phyloP scores from a whole-genome alignment of 1,140 invertebrate species.

The Paracyclopina nana region DNA sequence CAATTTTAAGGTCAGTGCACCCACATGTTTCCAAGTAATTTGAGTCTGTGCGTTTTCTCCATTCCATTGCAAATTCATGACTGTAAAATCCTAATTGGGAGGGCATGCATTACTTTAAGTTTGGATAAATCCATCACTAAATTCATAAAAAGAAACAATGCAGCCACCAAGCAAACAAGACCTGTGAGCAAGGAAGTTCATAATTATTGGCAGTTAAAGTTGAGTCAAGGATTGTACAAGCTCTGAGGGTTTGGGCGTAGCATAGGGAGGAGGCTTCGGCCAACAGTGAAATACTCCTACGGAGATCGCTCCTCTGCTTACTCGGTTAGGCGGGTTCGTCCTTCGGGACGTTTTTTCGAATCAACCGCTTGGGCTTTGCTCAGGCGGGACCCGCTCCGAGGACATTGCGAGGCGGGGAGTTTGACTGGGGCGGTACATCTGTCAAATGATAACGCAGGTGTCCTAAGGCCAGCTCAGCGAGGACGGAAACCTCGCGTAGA shows the following conservation, averaged over 20 bases:
- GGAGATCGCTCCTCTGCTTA: no score
- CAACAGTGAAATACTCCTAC: no score
- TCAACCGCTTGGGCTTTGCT: background rate
- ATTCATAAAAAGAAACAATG: slow-evolving; percentile 45
- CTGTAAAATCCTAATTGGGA: no score
- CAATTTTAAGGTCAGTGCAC: no score
- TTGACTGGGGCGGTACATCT: slow-evolving; percentile 64
- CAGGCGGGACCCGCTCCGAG: background rate
- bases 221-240: slow-evolving; percentile 8
- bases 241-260: background rate
- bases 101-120: no score
- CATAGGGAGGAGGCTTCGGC: no score
- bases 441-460: slow-evolving; percentile 63
- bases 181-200: slow-evolving; percentile 29
- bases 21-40: no score
- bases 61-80: no score
- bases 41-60: no score
- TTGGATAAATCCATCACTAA: slow-evolving; percentile 26
- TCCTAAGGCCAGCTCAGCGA: slow-evolving; percentile 61
- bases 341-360: background rate
- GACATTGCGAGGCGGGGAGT: slow-evolving; percentile 34
- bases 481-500: slow-evolving; percentile 63
- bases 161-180: slow-evolving; percentile 40
- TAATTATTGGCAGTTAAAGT: slow-evolving; percentile 9
- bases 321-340: background rate